These are phyloP conservation scores for Heteronetta atricapilla DNA, from an alignment of 2,113 vertebrate species.

Conservation along the genomic window DNA sequence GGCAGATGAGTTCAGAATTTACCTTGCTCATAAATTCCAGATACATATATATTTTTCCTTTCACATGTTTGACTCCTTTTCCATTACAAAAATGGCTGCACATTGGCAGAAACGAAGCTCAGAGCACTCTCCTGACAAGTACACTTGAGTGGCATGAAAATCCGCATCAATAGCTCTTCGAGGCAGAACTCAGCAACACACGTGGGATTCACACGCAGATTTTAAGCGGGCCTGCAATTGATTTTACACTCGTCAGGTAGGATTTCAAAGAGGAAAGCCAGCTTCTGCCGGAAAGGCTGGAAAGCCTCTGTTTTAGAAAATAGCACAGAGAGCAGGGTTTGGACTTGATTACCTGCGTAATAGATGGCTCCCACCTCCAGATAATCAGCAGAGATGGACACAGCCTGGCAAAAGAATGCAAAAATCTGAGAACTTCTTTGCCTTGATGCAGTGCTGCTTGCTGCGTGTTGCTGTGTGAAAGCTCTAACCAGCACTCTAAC, in stretches of 20 bases:
- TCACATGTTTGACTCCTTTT: background rate
- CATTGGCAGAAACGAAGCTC: background rate
- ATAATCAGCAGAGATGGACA: background rate
- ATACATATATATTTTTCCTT: background rate
- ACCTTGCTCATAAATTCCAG: background rate
- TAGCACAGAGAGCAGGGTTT: background rate
- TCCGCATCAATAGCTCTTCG: background rate
- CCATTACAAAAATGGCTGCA: background rate
- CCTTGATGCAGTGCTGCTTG: background rate
- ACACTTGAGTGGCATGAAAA: background rate
- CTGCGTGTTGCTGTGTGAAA: background rate
- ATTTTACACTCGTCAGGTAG: background rate
- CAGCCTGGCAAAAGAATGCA: background rate
- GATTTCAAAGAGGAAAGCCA: background rate
- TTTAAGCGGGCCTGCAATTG: background rate
- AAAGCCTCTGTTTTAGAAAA: background rate
- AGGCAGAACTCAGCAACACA: background rate
- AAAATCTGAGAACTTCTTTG: background rate
- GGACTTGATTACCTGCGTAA: background rate
- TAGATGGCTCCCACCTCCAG: background rate
- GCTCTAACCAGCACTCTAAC: background rate
- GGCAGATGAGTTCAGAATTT: background rate
- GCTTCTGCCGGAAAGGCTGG: background rate
- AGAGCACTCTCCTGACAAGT: background rate
- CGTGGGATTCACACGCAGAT: accelerated